Base-by-base conservation (phyloP, 2,888 invertebrate genomes). In the Eupeodes luniger region DNA sequence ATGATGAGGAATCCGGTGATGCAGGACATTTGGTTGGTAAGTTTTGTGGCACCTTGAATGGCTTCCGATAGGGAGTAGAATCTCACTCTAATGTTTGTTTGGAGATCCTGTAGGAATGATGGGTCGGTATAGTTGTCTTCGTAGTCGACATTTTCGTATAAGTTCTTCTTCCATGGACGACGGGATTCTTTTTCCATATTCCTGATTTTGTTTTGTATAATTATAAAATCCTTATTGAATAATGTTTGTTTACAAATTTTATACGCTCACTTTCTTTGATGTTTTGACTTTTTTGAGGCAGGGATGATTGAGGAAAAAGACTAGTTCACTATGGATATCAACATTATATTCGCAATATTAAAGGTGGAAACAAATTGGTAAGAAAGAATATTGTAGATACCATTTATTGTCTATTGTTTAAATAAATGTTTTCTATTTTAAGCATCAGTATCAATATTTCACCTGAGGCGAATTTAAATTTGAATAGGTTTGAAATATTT, bases 81-180 rank as follows among this genome's bases (percentile, higher is more conserved):
- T 92, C 96, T 95, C 0, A 97, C 95, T 92, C 97, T 95, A 14
- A 98, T 94, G 93, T 99, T 99, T 91, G 96, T 98, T 81, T 95
- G 95, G 27, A 99, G 92, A 90, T 98, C 97, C 91, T 96, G 95
- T 2, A 99, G 94, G 93, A 99, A 99, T 64, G 97, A 96, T 36
- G 95, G 94, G 92, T 98, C 98, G 0, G 98, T 98, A 92, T 98
- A 98, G 93, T 99, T 98, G 93, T 99, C 99, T 0, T 98, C 97
- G 88, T 97, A 97, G 27, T 96, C 96, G 82, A 97, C 96, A 91
- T 97, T 96, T 92, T 97, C 97, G 91, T 98, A 99, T 19, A 99
- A 94, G 91, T 98, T 97, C 94, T 98, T 99, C 90, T 95, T 95
- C 98, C 99, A 98, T 16, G 91, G 91, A 57, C 90, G 91, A 3